Evolutionary conservation across 1,140 invertebrate species (phyloP), one percentile per base, ranked within the genome.

Genomic region (Drosophila miranda): DNA sequence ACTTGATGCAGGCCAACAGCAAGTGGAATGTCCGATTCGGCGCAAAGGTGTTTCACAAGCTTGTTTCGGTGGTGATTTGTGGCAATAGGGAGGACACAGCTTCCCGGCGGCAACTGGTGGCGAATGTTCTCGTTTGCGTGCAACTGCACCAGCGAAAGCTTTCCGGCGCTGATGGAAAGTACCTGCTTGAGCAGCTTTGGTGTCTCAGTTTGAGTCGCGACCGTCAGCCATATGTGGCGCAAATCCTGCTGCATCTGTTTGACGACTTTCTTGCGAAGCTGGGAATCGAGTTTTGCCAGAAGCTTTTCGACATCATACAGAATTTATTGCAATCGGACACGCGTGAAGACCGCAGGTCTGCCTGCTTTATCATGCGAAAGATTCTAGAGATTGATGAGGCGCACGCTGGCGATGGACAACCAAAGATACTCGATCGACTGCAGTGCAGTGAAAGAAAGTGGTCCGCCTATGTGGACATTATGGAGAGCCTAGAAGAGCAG

Each of bases 401-500:
- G 8, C 1, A 38, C 1, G 7, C 6, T 6, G 21, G 1, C 41
- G 50, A 2, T 11, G 6, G 9, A 21, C n/a, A 1, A 11, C 34
- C 34, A 19, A 26, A 43, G 9, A 11, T 46, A 14, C 34, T 61
- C 6, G 38, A 48, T 5, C 41, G 46, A 3, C 44, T 83, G 0
- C 60, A 63, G 34, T 71, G 69, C 19, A 63, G 38, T 26, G 53
- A 74, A n/a, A 44, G 34, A 8, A 66, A 63, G 2, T 90, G 89
- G 89, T 53, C 50, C 9, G 52, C 61, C 6, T 90, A 78, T 53
- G 55, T 90, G 8, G 75, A 61, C 3, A 77, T 94, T 16, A 68
- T 94, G 30, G 93, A 94, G 80, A 91, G 91, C 21, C 83, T 94
- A 13, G 93, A 94, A 78, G 94, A 94, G 73, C 93, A 94, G 71